Conservation (phyloP, 2,888 invertebrate genomes). For the Metopia argyrocephala region DNA sequence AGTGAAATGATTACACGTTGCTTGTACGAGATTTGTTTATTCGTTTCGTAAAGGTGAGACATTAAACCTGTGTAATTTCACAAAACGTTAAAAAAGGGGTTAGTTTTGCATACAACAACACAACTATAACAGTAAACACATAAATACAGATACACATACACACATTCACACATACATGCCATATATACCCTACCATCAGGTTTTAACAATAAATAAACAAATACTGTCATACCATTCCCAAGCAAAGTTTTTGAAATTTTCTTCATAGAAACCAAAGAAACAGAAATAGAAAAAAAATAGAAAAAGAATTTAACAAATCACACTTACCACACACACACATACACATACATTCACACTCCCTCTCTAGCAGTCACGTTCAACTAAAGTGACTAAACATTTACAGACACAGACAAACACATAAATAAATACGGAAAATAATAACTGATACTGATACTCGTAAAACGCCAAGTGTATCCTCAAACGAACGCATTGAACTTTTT, state of each 20-base stretch:
- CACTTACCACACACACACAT: background rate
- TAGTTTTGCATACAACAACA: slow-evolving; percentile 41
- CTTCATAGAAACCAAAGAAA: background rate
- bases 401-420: background rate
- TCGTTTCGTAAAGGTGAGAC: slow-evolving; percentile 55
- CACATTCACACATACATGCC: slow-evolving; percentile 17
- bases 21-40: slow-evolving; percentile 28
- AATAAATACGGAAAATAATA: background rate
- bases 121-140: slow-evolving; percentile 17
- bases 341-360: background rate
- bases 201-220: background rate
- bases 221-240: background rate
- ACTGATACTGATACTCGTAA: no score
- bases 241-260: slow-evolving; percentile 1
- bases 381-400: background rate
- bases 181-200: background rate
- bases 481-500: background rate
- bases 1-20: background rate
- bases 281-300: background rate
- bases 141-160: background rate
- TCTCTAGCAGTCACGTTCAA: background rate
- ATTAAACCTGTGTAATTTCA: slow-evolving; percentile 56
- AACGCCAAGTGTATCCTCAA: background rate
- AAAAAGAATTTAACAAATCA: background rate
- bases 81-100: slow-evolving; percentile 57